Evolutionary conservation across 2,888 invertebrate genomes (phyloP).

Genomic region (Lagria hirta): DNA sequence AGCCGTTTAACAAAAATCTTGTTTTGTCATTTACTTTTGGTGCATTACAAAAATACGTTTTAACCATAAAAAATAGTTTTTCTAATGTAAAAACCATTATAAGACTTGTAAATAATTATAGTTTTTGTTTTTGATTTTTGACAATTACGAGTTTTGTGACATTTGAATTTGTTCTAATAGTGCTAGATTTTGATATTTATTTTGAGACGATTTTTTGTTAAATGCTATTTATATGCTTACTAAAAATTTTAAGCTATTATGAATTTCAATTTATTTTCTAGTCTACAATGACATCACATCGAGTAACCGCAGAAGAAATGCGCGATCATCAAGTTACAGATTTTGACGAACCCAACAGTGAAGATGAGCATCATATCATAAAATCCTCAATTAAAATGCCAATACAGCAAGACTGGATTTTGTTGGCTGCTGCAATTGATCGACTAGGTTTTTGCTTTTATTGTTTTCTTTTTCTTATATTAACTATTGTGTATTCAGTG

Average conservation of each 20-base stretch:
- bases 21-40: too few relatives aligned
- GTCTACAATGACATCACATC: conserved; percentile 39
- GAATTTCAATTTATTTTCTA: conserved; percentile 27
- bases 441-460: conserved; percentile 62
- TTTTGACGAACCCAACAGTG: conserved; percentile 48
- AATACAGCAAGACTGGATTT: conserved; percentile 64
- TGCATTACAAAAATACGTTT: too few relatives aligned
- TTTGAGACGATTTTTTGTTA: too few relatives aligned
- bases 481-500: conserved; percentile 56
- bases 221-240: neutral
- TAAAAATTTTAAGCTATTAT: neutral
- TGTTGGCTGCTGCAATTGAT: conserved; percentile 65
- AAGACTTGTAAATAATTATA: neutral
- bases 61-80: too few relatives aligned
- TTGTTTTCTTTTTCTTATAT: conserved; percentile 57
- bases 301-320: conserved; percentile 52
- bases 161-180: too few relatives aligned
- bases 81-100: too few relatives aligned
- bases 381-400: conserved; percentile 40
- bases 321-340: conserved; percentile 52
- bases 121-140: neutral
- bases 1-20: too few relatives aligned
- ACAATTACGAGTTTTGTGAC: too few relatives aligned
- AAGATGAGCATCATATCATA: conserved; percentile 52
- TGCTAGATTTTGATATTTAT: too few relatives aligned